These are phyloP conservation scores for Sebastes kiyomatsui DNA, from an alignment of 2,797 vertebrate genomes.

Conservation along the genomic window DNA sequence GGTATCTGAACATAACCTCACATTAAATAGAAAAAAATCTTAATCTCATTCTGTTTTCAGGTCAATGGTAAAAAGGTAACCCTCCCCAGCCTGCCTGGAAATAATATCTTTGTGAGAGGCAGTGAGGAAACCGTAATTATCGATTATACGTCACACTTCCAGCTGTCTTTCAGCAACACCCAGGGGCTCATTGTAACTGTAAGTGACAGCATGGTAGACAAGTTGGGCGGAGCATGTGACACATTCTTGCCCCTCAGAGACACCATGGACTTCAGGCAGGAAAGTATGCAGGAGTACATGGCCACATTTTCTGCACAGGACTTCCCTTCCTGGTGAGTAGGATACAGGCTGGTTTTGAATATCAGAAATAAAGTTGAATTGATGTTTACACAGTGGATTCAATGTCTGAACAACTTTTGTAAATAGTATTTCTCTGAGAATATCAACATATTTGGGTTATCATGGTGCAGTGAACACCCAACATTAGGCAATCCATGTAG, in stretches of 20 bases:
- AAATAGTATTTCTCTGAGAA: neutral
- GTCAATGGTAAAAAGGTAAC: slow-evolving; percentile 47
- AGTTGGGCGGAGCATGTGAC: slow-evolving; percentile 57
- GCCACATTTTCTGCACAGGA: slow-evolving; percentile 62
- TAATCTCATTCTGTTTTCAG: slow-evolving; percentile 24
- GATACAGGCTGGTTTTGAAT: fast-evolving
- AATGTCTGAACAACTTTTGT: too few relatives aligned
- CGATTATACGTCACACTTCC: slow-evolving; percentile 28
- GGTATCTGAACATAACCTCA: neutral
- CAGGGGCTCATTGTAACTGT: slow-evolving; percentile 34
- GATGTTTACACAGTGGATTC: neutral
- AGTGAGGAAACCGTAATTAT: slow-evolving; percentile 24
- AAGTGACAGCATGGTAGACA: slow-evolving; percentile 20
- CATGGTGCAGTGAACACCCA: too few relatives aligned
- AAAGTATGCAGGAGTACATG: slow-evolving; percentile 51
- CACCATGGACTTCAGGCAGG: neutral
- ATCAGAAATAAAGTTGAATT: neutral
- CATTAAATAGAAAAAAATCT: neutral
- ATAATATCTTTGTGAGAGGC: slow-evolving; percentile 25
- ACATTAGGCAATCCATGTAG: neutral
- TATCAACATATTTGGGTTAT: neutral
- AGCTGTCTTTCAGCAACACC: slow-evolving; percentile 44
- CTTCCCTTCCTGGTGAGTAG: slow-evolving; percentile 69
- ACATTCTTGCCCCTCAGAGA: slow-evolving; percentile 6
- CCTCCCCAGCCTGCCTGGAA: slow-evolving; percentile 1